Base-by-base conservation (phyloP, 2,888 invertebrate species). In the Macrophya annulata region DNA sequence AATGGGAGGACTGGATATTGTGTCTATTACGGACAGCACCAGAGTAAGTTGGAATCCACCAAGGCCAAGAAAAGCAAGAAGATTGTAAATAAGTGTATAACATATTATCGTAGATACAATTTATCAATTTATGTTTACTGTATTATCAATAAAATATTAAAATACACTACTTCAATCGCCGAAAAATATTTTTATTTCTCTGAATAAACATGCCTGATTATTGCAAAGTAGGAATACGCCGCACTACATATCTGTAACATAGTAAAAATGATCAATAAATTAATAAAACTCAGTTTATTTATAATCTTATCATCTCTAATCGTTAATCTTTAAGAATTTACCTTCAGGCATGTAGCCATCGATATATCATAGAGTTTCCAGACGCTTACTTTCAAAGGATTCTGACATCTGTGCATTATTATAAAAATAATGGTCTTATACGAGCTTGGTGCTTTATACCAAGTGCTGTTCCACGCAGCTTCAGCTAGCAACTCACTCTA, bases 21-120 rank as follows among this genome's bases (percentile, higher is more conserved):
- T 99, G 25, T 99, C 99, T 8, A 96, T 99, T 84, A 98, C 99
- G n/a, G 99, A 99, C 92, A 95, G 94, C 89, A 99, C 99, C 0
- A 96, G 95, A 84, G 96, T 99, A 6, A 97, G 98, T 0, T 97
- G 96, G 96, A 96, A 96, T 93, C 97, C 97, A 51, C 97, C 97
- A 4, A 94, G 99, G 86, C 96, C 99, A 45, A 95, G 97, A 89
- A 99, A 99, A 94, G 96, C 96, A 85, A 96, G 97, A 91, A 96
- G 97, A 94, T 94, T 99, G 92, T 99, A 96, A 89, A 12, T 10
- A 65, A 51, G 10, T 51, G 10, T 62, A 40, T 74, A 71, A 65
- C 25, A 84, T 5, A 45, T 15, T 43, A 6, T 62, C 43, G 81
- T 81, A 81, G 81, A 62, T n/a, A 81, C 59, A 10, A 81, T 43